These are phyloP conservation scores for Dryas iulia DNA, from an alignment of 1,140 invertebrate genomes.

Conservation along the genomic window DNA sequence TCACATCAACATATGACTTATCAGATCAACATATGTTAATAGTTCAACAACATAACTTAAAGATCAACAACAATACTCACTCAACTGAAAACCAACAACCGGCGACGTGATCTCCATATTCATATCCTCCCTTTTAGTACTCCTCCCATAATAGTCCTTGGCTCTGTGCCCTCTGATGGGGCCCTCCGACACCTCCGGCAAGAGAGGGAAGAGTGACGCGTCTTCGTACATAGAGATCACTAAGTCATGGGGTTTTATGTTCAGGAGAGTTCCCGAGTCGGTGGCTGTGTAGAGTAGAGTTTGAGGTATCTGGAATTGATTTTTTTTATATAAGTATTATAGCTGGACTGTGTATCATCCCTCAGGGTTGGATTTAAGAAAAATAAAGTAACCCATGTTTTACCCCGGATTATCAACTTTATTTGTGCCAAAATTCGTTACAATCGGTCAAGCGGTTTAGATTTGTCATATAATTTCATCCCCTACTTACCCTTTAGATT, in stretches of 20 bases:
- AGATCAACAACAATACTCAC: conserved; percentile 40
- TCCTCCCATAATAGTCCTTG: conserved; percentile 69
- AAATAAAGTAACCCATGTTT: too few species aligned
- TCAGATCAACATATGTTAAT: too few species aligned
- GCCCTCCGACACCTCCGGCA: conserved; percentile 47
- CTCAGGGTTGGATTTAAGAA: too few species aligned
- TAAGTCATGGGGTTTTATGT: conserved; percentile 78
- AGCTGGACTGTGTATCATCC: too few species aligned
- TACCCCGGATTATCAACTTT: too few species aligned
- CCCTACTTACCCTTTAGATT: too few species aligned
- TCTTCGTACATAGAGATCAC: conserved; percentile 87
- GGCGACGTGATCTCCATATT: conserved; percentile 71
- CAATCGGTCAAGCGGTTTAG: too few species aligned
- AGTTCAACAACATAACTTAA: too few species aligned
- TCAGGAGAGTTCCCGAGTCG: conserved; percentile 44
- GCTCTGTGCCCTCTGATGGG: conserved; percentile 43
- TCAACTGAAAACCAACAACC: conserved; percentile 62
- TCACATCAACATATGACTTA: too few species aligned
- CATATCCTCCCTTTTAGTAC: conserved; percentile 67
- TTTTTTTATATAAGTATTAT: too few species aligned
- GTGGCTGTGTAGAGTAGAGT: conserved; percentile 81
- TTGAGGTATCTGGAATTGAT: conserved; percentile 84
- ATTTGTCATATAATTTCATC: too few species aligned
- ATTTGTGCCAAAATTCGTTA: too few species aligned
- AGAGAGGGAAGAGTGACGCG: conserved; percentile 84